Conservation (phyloP, 2,113 vertebrate genomes). For the Pangasianodon gigas region DNA sequence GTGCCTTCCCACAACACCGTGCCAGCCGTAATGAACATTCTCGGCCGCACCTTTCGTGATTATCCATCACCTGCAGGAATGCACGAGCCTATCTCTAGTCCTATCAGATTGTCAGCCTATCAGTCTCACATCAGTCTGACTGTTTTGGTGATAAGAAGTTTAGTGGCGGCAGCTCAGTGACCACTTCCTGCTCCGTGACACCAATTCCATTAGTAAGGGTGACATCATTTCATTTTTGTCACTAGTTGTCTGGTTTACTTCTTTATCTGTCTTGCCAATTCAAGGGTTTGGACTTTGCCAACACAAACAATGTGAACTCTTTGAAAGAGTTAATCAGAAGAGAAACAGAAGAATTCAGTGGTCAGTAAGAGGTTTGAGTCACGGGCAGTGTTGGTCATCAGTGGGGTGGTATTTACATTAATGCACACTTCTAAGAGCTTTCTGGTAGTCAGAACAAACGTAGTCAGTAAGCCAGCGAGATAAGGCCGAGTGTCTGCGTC, state of each 20-base stretch:
- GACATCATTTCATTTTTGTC: constrained; percentile 16
- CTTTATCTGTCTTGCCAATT: constrained; percentile 7
- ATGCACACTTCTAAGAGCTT: constrained; percentile 54
- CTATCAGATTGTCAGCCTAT: constrained; percentile 46
- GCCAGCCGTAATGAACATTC: constrained; percentile 36
- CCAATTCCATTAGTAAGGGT: background rate
- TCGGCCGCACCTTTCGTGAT: constrained; percentile 42
- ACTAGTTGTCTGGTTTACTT: background rate
- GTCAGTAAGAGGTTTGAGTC: constrained; percentile 44
- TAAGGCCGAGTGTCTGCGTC: constrained; percentile 75
- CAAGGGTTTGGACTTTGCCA: background rate
- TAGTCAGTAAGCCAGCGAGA: constrained; percentile 66
- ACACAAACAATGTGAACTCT: constrained; percentile 7
- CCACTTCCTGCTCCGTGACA: constrained; percentile 20
- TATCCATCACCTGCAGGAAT: constrained; percentile 53
- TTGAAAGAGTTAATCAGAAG: constrained; percentile 36
- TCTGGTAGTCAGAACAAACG: constrained; percentile 66
- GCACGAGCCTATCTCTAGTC: constrained; percentile 32
- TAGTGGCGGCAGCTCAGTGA: constrained; percentile 16
- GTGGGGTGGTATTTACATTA: constrained; percentile 73
- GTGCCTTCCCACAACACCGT: background rate
- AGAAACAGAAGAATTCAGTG: constrained; percentile 26
- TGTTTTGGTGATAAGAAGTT: constrained; percentile 16
- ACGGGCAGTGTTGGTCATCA: constrained; percentile 59
- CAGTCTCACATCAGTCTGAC: constrained; percentile 43